These are phyloP conservation scores for Triplophysa bombifrons DNA, from an alignment of 2,797 vertebrate species.

Conservation along the genomic window DNA sequence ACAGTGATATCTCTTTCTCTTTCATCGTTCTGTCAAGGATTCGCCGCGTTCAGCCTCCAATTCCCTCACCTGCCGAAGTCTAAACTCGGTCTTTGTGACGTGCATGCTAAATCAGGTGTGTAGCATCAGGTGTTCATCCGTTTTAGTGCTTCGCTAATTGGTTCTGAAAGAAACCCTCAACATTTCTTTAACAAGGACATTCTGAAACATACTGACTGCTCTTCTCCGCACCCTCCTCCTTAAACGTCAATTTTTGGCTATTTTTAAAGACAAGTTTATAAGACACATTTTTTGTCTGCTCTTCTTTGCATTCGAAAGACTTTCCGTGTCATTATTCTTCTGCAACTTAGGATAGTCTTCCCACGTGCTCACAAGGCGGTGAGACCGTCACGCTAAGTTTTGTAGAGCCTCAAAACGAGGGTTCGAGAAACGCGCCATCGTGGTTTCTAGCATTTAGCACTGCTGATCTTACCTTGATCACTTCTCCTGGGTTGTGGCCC, in stretches of 20 bases:
- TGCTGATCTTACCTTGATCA: slow-evolving; percentile 82
- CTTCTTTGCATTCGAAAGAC: background rate
- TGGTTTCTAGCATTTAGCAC: slow-evolving; percentile 7
- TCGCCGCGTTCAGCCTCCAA: background rate
- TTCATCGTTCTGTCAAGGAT: slow-evolving; percentile 32
- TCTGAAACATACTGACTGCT: background rate
- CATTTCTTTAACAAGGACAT: slow-evolving; percentile 26
- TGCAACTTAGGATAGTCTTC: background rate
- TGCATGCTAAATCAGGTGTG: slow-evolving; percentile 35
- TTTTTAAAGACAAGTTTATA: slow-evolving; percentile 30
- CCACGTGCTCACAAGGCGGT: background rate
- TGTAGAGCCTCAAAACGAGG: background rate
- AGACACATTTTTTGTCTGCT: background rate
- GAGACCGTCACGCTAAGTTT: background rate
- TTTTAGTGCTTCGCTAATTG: slow-evolving; percentile 34
- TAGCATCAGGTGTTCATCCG: slow-evolving; percentile 18
- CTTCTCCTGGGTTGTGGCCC: slow-evolving; percentile 85
- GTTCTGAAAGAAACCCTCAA: slow-evolving; percentile 10
- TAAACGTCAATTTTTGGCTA: slow-evolving; percentile 16
- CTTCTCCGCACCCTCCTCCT: slow-evolving; percentile 5
- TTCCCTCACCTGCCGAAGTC: slow-evolving; percentile 27
- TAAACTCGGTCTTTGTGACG: slow-evolving; percentile 34
- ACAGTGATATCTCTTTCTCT: slow-evolving; percentile 37
- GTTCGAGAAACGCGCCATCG: background rate
- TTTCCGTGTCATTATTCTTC: background rate